Evolutionary conservation across 2,888 invertebrate genomes (phyloP).

Genomic region (Serrognathus titanus): DNA sequence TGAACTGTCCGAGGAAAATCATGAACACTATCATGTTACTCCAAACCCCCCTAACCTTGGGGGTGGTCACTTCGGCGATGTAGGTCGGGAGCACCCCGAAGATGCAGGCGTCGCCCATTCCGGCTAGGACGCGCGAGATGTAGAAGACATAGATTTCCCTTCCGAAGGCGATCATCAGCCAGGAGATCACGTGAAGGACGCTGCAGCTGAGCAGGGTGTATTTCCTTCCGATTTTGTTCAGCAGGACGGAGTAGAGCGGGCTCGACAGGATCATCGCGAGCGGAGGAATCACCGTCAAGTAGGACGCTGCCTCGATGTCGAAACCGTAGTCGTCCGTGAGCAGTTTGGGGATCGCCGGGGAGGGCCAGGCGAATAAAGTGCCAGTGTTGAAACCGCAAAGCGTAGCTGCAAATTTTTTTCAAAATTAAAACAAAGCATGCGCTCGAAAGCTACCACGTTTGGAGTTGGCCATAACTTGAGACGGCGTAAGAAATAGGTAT

Average conservation of each 20-base stretch:
- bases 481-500: too few relatives aligned
- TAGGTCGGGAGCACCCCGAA: constrained; percentile 36
- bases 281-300: constrained; percentile 38
- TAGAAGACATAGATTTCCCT: constrained; percentile 34
- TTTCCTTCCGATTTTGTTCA: constrained; percentile 37
- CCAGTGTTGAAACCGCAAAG: constrained; percentile 28
- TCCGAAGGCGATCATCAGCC: constrained; percentile 30
- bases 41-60: constrained; percentile 37
- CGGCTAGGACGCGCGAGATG: constrained; percentile 31
- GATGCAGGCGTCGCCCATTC: constrained; percentile 33
- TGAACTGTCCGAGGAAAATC: constrained; percentile 34
- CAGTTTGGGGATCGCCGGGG: constrained; percentile 39
- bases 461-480: too few relatives aligned
- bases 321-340: constrained; percentile 32
- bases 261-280: constrained; percentile 30
- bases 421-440: too few relatives aligned
- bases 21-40: constrained; percentile 33
- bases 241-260: constrained; percentile 30
- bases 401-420: constrained; percentile 18
- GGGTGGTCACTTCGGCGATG: constrained; percentile 37
- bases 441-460: too few relatives aligned
- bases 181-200: constrained; percentile 33
- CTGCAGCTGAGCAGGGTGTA: constrained; percentile 32
- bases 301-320: constrained; percentile 38
- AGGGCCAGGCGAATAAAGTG: constrained; percentile 37